Conservation (phyloP, 2,797 vertebrate species). For the Capromys pilorides region DNA sequence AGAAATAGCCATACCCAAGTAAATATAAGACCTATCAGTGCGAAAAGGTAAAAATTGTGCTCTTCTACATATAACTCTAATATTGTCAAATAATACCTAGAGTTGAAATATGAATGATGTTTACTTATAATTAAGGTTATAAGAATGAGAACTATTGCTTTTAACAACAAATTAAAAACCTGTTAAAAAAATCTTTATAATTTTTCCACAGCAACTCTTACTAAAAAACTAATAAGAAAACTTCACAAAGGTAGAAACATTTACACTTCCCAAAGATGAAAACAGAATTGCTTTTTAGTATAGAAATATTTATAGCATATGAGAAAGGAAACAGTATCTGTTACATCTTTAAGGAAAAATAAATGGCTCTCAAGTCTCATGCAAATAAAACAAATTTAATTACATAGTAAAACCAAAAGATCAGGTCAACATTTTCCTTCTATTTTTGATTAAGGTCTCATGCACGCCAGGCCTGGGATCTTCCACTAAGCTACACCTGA, state of each 20-base stretch:
- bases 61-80: background rate
- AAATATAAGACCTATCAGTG: background rate
- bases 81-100: background rate
- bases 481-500: background rate
- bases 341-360: background rate
- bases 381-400: slow-evolving; percentile 23
- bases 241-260: background rate
- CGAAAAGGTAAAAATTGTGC: background rate
- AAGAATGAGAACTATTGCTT: background rate
- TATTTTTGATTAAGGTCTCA: background rate
- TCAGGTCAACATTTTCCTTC: background rate
- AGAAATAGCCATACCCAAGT: background rate
- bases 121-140: background rate
- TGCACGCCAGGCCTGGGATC: background rate
- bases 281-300: slow-evolving; percentile 28
- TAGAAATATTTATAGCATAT: background rate
- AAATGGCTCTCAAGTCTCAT: background rate
- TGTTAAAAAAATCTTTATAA: background rate
- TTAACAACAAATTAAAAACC: background rate
- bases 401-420: background rate
- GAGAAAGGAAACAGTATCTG: background rate
- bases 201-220: background rate
- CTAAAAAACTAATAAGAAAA: slow-evolving; percentile 2
- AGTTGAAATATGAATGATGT: background rate
- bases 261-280: background rate